Percentiles rank a stretch among this genome's conserved stretches.
Evolutionary conservation across 2,113 vertebrate genomes (phyloP).

Genomic region (Rhizomys pruinosus): DNA sequence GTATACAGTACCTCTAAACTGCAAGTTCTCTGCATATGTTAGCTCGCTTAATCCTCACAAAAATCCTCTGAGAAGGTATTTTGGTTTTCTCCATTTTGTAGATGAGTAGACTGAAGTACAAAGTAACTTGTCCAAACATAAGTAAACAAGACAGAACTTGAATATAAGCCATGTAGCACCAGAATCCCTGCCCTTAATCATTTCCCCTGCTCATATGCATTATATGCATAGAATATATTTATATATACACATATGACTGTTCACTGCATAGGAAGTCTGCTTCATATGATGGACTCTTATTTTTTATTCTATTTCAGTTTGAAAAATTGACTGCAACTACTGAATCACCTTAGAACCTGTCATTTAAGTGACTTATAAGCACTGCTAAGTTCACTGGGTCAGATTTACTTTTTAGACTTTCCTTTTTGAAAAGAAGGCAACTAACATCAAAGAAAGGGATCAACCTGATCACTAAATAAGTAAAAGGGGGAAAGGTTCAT

Average conservation of each 20-base stretch:
- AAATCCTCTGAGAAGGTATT: background rate
- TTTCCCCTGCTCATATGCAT: background rate
- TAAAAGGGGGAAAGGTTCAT: background rate
- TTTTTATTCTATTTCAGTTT: background rate
- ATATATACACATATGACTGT: background rate
- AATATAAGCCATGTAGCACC: background rate
- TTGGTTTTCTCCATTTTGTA: background rate
- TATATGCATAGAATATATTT: background rate
- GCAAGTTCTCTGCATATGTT: background rate
- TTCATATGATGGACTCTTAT: background rate
- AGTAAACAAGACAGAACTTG: background rate
- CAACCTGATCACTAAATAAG: background rate
- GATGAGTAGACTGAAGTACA: background rate
- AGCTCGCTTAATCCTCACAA: background rate
- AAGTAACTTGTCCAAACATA: background rate
- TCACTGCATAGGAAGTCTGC: background rate
- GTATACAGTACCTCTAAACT: no score
- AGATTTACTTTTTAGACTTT: background rate
- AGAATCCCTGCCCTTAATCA: background rate
- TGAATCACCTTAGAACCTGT: background rate
- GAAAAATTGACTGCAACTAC: background rate
- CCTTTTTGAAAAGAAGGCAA: background rate
- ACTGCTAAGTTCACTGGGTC: background rate
- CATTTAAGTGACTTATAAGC: background rate
- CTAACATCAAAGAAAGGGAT: constrained; percentile 11